Conservation (phyloP, 2,888 invertebrate genomes). For the Aelia acuminata region DNA sequence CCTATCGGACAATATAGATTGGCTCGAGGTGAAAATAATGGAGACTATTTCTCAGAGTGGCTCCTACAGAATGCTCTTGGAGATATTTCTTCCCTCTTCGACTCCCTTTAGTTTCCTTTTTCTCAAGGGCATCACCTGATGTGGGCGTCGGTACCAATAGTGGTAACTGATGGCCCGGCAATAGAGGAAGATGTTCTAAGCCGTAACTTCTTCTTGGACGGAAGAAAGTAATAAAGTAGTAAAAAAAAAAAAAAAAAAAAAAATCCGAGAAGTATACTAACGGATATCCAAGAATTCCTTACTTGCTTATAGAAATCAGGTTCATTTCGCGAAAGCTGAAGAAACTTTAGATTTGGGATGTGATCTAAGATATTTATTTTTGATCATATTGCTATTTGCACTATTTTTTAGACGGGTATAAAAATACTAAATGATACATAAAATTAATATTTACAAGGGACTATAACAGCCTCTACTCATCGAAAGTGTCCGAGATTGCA, state of each 20-base stretch:
- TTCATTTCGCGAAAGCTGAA: too few species aligned
- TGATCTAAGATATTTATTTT: too few species aligned
- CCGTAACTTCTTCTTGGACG: neutral
- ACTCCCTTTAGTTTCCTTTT: neutral
- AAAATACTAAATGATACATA: too few species aligned
- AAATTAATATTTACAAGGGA: too few species aligned
- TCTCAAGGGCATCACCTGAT: neutral
- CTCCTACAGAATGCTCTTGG: neutral
- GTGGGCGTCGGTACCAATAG: neutral
- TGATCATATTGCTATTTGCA: too few species aligned
- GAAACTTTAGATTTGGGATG: too few species aligned
- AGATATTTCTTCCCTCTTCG: slow-evolving; percentile 10
- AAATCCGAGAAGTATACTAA: neutral
- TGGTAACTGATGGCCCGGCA: neutral
- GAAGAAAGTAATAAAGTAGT: neutral
- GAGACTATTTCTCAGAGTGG: neutral
- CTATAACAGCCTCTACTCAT: too few species aligned
- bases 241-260: neutral
- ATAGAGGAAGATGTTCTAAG: neutral
- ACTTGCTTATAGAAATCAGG: too few species aligned
- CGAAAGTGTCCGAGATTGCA: too few species aligned
- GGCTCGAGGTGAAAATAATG: slow-evolving; percentile 13
- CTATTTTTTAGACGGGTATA: too few species aligned
- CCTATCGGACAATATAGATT: slow-evolving; percentile 20
- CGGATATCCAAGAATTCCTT: too few species aligned